Evolutionary conservation across 2,113 vertebrate genomes (phyloP).

Genomic region (Tachycineta bicolor): DNA sequence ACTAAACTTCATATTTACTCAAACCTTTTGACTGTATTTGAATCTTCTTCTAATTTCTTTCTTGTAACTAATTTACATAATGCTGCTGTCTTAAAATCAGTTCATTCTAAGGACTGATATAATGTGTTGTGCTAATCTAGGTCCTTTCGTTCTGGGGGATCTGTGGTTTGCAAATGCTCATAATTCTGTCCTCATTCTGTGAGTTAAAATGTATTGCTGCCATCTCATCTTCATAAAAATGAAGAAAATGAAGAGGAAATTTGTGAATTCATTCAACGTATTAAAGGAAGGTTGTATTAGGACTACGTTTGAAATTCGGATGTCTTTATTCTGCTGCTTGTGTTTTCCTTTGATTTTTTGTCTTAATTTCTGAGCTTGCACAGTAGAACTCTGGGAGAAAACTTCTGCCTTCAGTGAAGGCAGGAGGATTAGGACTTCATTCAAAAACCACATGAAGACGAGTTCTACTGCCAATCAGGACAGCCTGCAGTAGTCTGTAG

Average conservation of each 20-base stretch:
- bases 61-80: slow-evolving; percentile 32
- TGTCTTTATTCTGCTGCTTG: not conserved
- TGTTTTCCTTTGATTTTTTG: not conserved
- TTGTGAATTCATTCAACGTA: not conserved
- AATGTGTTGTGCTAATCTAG: slow-evolving; percentile 21
- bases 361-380: not conserved
- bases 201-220: not conserved
- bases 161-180: not conserved
- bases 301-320: not conserved
- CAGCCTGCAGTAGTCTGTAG: not conserved
- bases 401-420: not conserved
- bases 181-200: not conserved
- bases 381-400: not conserved
- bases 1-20: not conserved
- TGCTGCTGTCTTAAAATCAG: slow-evolving; percentile 3
- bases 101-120: not conserved
- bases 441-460: not conserved
- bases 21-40: slow-evolving; percentile 2
- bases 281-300: not conserved
- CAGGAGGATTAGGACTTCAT: not conserved
- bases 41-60: slow-evolving; percentile 12
- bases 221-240: slow-evolving; percentile 23
- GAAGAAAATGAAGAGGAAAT: not conserved
- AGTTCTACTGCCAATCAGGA: not conserved
- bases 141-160: not conserved